phyloP scores from a whole-genome alignment of 37 sponge, comb jelly and placozoan genomes.

The Halisarca cf. caerulea region DNA sequence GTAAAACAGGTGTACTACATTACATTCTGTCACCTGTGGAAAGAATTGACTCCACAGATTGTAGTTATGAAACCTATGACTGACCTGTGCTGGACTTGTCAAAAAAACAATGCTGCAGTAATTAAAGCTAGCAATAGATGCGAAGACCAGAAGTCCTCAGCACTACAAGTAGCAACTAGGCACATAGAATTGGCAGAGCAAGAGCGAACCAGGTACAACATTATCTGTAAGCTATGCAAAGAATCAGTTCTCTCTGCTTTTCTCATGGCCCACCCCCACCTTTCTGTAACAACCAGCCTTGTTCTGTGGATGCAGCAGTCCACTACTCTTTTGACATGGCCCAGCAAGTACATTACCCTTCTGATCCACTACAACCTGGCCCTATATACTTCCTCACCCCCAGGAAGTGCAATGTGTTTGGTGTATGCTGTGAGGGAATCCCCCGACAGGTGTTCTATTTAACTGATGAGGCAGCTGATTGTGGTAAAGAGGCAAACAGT shows the following conservation, averaged over 20 bases:
- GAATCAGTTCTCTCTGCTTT: too few species aligned
- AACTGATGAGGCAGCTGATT: conserved; percentile 16
- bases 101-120: background rate
- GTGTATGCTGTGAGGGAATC: conserved; percentile 30
- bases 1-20: conserved; percentile 2
- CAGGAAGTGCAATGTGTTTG: conserved; percentile 30
- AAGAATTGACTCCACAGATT: conserved; percentile 39
- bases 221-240: too few species aligned
- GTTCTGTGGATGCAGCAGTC: too few species aligned
- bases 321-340: too few species aligned
- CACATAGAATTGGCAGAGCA: too few species aligned
- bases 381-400: conserved; percentile 29
- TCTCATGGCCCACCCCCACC: too few species aligned
- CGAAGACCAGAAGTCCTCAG: too few species aligned
- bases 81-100: conserved; percentile 42
- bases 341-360: too few species aligned
- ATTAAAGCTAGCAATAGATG: background rate
- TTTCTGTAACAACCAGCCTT: too few species aligned
- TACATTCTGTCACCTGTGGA: conserved; percentile 46
- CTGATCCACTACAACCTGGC: too few species aligned
- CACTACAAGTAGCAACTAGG: too few species aligned
- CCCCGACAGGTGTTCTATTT: conserved; percentile 22
- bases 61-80: conserved; percentile 45
- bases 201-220: too few species aligned
- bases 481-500: conserved; percentile 15